These are phyloP conservation scores for Papilio gigon DNA, from an alignment of 2,888 invertebrate genomes.

Conservation along the genomic window DNA sequence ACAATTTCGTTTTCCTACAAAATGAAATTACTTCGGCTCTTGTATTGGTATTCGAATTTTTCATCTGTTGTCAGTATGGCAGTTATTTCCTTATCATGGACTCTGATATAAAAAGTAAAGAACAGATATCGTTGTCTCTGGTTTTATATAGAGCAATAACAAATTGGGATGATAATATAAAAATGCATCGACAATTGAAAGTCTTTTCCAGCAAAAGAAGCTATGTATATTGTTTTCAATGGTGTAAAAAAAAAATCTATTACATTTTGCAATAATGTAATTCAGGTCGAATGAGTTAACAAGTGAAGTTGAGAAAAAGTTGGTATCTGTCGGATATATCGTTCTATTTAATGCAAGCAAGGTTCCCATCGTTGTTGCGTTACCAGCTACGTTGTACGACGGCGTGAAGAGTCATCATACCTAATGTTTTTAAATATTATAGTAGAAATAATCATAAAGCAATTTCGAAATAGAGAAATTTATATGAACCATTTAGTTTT, in stretches of 20 bases:
- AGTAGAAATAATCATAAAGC: constrained; percentile 8
- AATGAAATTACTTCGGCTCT: no score
- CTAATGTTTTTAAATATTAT: neutral
- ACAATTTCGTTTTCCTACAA: no score
- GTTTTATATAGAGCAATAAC: no score
- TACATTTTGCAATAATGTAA: constrained; percentile 7
- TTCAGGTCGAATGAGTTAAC: constrained; percentile 29
- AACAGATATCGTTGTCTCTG: no score
- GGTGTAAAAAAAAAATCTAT: neutral
- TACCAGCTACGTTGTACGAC: constrained; percentile 19
- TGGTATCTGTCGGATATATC: constrained; percentile 38
- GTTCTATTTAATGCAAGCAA: constrained; percentile 30
- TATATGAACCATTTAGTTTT: constrained; percentile 2
- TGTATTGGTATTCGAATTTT: no score
- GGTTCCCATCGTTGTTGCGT: constrained; percentile 35
- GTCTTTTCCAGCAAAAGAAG: neutral
- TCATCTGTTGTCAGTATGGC: no score
- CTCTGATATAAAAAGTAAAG: no score
- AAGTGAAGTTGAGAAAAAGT: constrained; percentile 36
- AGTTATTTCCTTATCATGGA: no score
- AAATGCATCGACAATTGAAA: no score
- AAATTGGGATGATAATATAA: no score
- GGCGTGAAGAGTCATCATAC: neutral
- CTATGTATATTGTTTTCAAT: neutral
- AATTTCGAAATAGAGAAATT: neutral